phyloP scores from a whole-genome alignment of 2,888 invertebrate genomes.

The Aleiodes testaceus region DNA sequence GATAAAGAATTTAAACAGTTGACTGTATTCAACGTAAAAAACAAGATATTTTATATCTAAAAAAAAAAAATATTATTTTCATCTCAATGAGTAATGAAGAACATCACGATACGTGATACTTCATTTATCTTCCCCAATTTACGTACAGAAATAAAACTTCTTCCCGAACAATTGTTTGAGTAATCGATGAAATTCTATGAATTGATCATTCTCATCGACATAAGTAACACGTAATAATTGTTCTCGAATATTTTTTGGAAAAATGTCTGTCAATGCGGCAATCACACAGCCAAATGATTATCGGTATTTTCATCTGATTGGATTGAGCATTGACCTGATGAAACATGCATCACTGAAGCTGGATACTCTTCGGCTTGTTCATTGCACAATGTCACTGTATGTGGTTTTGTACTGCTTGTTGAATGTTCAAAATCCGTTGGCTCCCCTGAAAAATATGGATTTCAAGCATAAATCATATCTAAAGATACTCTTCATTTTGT shows the following conservation, averaged over 20 bases:
- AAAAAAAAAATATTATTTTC: not conserved
- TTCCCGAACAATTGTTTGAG: not conserved
- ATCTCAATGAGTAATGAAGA: not conserved
- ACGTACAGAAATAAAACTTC: not conserved
- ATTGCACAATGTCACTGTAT: slow-evolving; percentile 60
- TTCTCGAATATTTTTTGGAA: not conserved
- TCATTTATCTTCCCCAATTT: not conserved
- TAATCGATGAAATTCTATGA: not conserved
- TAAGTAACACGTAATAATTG: not conserved
- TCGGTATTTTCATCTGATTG: slow-evolving; percentile 39
- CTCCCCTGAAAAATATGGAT: slow-evolving; percentile 58
- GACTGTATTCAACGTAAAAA: slow-evolving; percentile 3
- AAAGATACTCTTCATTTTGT: too few relatives aligned
- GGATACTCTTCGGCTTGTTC: slow-evolving; percentile 60
- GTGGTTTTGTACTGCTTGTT: slow-evolving; percentile 62
- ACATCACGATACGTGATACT: not conserved
- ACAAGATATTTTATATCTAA: not conserved
- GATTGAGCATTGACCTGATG: slow-evolving; percentile 43
- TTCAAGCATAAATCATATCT: slow-evolving; percentile 5
- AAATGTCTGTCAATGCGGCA: not conserved
- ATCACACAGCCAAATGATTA: slow-evolving; percentile 55
- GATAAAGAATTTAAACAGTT: not conserved
- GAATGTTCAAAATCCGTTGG: slow-evolving; percentile 63
- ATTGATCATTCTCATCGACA: not conserved
- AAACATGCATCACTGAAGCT: slow-evolving; percentile 53